Base-by-base conservation (phyloP, 2,888 invertebrate species). In the Petrolisthes cinctipes region DNA sequence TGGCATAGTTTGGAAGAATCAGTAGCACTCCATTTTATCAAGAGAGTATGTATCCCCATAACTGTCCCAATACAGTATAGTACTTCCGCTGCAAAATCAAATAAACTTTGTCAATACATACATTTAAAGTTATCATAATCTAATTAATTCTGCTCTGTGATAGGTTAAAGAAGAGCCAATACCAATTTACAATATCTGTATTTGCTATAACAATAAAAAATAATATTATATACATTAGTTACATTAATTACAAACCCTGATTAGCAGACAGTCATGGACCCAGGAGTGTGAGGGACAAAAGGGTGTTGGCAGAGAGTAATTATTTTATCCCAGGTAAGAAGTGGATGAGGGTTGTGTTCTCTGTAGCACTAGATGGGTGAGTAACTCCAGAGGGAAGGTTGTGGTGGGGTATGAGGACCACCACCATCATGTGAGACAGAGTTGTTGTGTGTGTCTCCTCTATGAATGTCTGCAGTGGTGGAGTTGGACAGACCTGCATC, bases 351-450 rank as follows among this genome's bases (percentile, higher is more conserved):
- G 53, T 5, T 87, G 86, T 5, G 73, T 73, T 87, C 83, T 68
- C 76, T 87, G 86, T n/a, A 87, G 71, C 71, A 83, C 86, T 4
- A 87, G 73, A 14, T 87, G 86, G 4, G 86, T 80, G 17, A 87
- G 54, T 0, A 87, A 71, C 54, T 87, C 86, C 37, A 87, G 73
- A 11, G 83, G 86, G 73, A 87, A 87, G 20, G 82, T 78, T 5
- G 71, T 7, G 51, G 57, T 75, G 51, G 83, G 83, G 54, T 37
- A 37, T 37, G 37, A 37, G 37, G 37, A 37, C 37, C 37, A 37
- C 37, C 37, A 37, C 37, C 37, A 37, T 87, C 83, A 53, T 79
- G 83, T 57, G 83, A n/a, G 51, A 73, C 23, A 57, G 83, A 37
- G 66, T 54, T 14, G 51, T 73, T 37, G 80, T 83, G 23, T 23